Conservation (phyloP, 2,113 vertebrate species). For the Phodopus roborovskii region DNA sequence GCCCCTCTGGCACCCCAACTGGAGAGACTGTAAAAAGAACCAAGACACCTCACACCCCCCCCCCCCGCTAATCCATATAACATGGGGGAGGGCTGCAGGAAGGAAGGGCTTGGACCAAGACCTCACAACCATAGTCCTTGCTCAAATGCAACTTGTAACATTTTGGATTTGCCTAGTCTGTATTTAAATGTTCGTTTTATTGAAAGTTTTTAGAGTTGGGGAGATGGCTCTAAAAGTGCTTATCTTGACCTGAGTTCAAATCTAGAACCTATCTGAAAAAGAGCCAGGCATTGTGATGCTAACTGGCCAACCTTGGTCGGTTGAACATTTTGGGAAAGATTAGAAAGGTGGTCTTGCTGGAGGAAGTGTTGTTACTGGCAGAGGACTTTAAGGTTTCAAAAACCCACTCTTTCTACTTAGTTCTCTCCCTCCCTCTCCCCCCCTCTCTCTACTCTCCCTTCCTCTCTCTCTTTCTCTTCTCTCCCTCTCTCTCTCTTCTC, state of each 20-base stretch:
- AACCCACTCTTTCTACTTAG: no score
- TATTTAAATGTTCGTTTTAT: not conserved
- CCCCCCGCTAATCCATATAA: no score
- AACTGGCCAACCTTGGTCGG: not conserved
- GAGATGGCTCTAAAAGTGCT: not conserved
- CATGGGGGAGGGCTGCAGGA: no score
- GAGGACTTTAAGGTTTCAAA: no score
- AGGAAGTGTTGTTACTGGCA: no score
- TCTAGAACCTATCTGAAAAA: not conserved
- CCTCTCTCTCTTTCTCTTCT: no score
- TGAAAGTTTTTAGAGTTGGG: not conserved
- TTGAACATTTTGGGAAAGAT: no score
- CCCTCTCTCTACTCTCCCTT: no score
- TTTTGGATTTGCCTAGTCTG: not conserved
- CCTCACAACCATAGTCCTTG: not conserved
- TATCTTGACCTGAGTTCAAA: not conserved
- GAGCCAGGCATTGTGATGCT: not conserved
- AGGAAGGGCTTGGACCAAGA: not conserved
- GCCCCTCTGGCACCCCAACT: not conserved
- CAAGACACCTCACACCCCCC: no score
- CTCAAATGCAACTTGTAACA: not conserved
- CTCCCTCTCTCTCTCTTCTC: no score
- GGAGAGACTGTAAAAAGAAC: not conserved
- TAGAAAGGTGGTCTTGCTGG: no score
- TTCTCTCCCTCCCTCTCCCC: no score